Base-by-base conservation (phyloP, 2,113 vertebrate species). In the Octodon degus region DNA sequence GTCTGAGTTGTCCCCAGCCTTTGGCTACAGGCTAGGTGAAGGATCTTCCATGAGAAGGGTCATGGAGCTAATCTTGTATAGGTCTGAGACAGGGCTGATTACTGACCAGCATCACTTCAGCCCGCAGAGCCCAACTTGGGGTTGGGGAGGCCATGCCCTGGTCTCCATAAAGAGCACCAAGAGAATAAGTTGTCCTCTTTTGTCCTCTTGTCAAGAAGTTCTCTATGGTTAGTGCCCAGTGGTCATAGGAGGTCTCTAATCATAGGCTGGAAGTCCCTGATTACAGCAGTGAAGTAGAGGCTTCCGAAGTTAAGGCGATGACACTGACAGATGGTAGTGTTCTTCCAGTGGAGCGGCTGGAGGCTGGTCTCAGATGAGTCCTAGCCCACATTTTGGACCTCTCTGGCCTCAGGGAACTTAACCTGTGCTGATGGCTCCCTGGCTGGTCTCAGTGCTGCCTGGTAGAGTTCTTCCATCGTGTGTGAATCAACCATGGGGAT, bases 401-500 rank as follows among this genome's bases (percentile, higher is more conserved):
- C 79, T 14, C 55, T 62, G 37, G 40, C 77, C 77, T n/a, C 47
- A 25, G 17, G 9, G 9, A 27, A 7, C 11, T 67, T 43, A 12
- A n/a, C 47, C 63, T 19, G 5, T n/a, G 14, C 0, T 6, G 11
- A 37, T 16, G 89, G 27, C 6, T 76, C 2, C 50, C 40, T 32
- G 19, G 55, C 11, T 27, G 25, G 0, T 43, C 50, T 89, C 47
- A 50, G n/a, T 13, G 25, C 24, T 25, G 1, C 27, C 34, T 43
- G 7, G 12, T 12, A 17, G 62, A 47, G 20, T 12, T 67, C 62
- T 10, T 86, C 25, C 32, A 68, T 65, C 22, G 17, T 1, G 0
- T 79, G 70, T 12, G 34, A 0, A 1, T 43, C 20, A n/a, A 1
- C 24, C 1, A 1, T 1, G 6, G 6, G 70, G 68, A n/a, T 34